A percentile compares a stretch with the other conserved stretches of the same genome.
Conservation (phyloP, 1,140 invertebrate species). For the Thalassaphorura encarpata region DNA sequence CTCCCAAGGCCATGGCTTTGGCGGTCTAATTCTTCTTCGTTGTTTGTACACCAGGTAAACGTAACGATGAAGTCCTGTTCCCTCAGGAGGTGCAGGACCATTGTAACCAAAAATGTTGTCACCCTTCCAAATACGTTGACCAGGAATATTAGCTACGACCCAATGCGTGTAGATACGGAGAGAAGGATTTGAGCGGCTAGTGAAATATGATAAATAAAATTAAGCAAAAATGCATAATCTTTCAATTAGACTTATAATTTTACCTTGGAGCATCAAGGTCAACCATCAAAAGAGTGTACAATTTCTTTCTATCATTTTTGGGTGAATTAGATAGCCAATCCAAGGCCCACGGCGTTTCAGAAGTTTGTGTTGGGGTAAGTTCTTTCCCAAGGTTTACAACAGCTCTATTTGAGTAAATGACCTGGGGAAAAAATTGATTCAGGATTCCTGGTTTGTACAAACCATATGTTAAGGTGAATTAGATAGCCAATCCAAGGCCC, state of each 20-base stretch:
- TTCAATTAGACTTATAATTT: neutral
- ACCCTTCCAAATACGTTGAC: constrained; percentile 41
- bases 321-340: neutral
- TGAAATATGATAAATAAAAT: neutral
- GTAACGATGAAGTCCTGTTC: constrained; percentile 35
- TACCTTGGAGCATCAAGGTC: constrained; percentile 47
- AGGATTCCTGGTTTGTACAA: too few relatives aligned
- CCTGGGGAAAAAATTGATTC: too few relatives aligned
- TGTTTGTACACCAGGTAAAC: neutral
- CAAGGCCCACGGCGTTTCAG: neutral
- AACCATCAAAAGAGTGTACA: constrained; percentile 15
- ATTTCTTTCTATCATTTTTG: neutral
- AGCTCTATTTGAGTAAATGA: neutral
- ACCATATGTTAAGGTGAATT: neutral
- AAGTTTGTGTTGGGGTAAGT: neutral
- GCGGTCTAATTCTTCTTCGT: neutral
- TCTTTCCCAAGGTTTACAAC: neutral
- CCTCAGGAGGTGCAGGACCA: constrained; percentile 47
- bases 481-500: too few relatives aligned
- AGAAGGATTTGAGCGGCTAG: constrained; percentile 38
- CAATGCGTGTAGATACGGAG: constrained; percentile 47
- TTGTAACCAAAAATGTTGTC: constrained; percentile 44
- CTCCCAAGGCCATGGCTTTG: neutral
- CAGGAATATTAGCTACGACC: constrained; percentile 49
- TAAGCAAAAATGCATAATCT: neutral